phyloP scores from a whole-genome alignment of 2,888 invertebrate species.

The Nudaria mundana region DNA sequence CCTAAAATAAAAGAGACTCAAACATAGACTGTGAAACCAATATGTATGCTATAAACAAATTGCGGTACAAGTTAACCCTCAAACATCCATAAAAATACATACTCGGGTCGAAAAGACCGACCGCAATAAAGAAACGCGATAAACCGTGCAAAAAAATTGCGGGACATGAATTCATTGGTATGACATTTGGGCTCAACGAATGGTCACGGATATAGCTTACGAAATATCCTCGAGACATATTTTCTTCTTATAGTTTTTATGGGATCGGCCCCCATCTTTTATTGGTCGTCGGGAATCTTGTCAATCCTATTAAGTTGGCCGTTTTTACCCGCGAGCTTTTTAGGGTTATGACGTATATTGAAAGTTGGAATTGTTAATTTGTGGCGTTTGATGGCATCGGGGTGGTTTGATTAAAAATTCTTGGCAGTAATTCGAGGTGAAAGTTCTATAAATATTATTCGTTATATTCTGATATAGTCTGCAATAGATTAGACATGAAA shows the following conservation, averaged over 20 bases:
- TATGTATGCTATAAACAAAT: conserved; percentile 74
- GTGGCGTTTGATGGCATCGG: conserved; percentile 39
- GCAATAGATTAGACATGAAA: no score
- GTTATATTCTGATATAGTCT: background rate
- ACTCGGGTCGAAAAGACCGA: conserved; percentile 58
- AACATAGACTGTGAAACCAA: conserved; percentile 57
- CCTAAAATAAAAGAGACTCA: conserved; percentile 45
- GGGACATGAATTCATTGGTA: conserved; percentile 79
- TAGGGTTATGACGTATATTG: conserved; percentile 53
- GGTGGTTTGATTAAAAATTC: conserved; percentile 44
- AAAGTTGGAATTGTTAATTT: conserved; percentile 57
- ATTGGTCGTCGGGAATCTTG: conserved; percentile 72
- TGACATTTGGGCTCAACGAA: conserved; percentile 73
- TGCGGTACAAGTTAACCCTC: conserved; percentile 61
- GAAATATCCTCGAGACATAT: conserved; percentile 59
- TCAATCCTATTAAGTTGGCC: conserved; percentile 69
- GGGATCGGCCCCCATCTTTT: conserved; percentile 70
- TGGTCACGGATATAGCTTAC: conserved; percentile 66
- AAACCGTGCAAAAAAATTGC: conserved; percentile 75
- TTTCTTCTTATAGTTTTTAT: conserved; percentile 77
- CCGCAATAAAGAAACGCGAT: conserved; percentile 79
- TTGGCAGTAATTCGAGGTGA: conserved; percentile 3
- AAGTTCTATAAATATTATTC: conserved; percentile 1
- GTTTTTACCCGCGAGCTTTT: conserved; percentile 48
- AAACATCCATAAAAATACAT: conserved; percentile 58